These are phyloP conservation scores for Atherinosoma microstoma DNA, from an alignment of 2,797 vertebrate genomes.

Conservation along the genomic window DNA sequence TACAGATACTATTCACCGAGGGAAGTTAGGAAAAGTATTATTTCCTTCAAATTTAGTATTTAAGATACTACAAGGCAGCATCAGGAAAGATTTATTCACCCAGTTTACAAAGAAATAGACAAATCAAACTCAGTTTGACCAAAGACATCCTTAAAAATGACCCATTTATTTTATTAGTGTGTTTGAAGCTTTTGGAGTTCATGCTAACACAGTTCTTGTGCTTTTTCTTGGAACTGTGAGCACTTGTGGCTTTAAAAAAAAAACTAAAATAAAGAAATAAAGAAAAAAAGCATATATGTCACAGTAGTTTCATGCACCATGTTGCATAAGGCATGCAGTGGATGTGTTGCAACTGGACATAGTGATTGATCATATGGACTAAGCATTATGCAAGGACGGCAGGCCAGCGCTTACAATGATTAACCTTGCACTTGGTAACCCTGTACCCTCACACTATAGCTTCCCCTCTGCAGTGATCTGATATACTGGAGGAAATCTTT, in stretches of 20 bases:
- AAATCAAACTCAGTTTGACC: background rate
- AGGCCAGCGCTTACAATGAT: conserved; percentile 46
- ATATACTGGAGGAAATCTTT: background rate
- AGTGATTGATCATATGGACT: conserved; percentile 31
- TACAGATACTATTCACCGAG: background rate
- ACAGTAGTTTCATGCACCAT: background rate
- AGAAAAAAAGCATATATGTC: background rate
- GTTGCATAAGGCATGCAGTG: conserved; percentile 23
- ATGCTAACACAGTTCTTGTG: background rate
- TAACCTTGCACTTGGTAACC: conserved; percentile 54
- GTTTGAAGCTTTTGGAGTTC: background rate
- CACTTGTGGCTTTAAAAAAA: too few relatives aligned
- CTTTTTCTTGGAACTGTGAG: background rate
- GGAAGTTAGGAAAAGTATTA: background rate
- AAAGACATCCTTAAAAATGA: background rate
- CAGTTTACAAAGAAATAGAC: background rate
- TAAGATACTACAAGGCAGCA: background rate
- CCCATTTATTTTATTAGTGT: background rate
- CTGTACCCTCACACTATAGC: background rate
- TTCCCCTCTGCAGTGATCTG: background rate
- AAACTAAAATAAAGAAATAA: too few relatives aligned
- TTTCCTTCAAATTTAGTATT: background rate
- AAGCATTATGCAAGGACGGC: conserved; percentile 30
- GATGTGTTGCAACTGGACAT: conserved; percentile 18
- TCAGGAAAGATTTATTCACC: background rate